Evolutionary conservation across 2,888 invertebrate genomes (phyloP).

Genomic region (Apotomis turbidana): DNA sequence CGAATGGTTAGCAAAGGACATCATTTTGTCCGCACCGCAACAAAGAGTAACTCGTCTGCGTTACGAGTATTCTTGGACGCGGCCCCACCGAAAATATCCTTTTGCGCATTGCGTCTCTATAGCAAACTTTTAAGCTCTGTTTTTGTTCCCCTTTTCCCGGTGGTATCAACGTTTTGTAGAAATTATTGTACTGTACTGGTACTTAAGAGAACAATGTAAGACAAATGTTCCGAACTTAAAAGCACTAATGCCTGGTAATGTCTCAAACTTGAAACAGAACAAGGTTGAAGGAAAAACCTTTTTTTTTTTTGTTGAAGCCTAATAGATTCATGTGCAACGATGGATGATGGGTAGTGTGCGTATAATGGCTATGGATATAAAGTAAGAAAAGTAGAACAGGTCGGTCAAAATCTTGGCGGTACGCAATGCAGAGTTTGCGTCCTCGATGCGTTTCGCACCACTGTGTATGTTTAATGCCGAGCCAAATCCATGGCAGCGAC

Average conservation of each 20-base stretch:
- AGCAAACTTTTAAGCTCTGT: slow-evolving; percentile 37
- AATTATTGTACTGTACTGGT: not conserved
- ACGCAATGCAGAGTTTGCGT: slow-evolving; percentile 39
- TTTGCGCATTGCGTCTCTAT: slow-evolving; percentile 41
- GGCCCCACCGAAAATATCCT: slow-evolving; percentile 23
- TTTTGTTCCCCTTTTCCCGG: slow-evolving; percentile 34
- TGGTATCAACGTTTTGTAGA: slow-evolving; percentile 18
- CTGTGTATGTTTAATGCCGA: not conserved
- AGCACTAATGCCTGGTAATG: not conserved
- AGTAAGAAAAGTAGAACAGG: slow-evolving; percentile 26
- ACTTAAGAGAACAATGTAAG: not conserved
- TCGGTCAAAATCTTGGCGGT: slow-evolving; percentile 36
- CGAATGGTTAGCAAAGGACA: slow-evolving; percentile 2
- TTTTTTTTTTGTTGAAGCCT: not conserved
- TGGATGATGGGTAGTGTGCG: not conserved
- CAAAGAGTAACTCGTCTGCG: slow-evolving; percentile 11
- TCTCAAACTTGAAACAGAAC: not conserved
- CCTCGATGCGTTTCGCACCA: slow-evolving; percentile 39
- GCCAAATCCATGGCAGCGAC: slow-evolving; percentile 2
- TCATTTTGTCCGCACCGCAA: slow-evolving; percentile 3
- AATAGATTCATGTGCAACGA: not conserved
- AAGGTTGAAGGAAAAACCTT: not conserved
- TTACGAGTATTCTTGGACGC: slow-evolving; percentile 5
- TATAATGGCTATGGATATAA: not conserved
- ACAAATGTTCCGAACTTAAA: not conserved